A percentile compares a stretch with the other conserved stretches of the same genome.
These are phyloP conservation scores for Syngnathus scovelli DNA, from an alignment of 2,113 vertebrate genomes.

Conservation along the genomic window DNA sequence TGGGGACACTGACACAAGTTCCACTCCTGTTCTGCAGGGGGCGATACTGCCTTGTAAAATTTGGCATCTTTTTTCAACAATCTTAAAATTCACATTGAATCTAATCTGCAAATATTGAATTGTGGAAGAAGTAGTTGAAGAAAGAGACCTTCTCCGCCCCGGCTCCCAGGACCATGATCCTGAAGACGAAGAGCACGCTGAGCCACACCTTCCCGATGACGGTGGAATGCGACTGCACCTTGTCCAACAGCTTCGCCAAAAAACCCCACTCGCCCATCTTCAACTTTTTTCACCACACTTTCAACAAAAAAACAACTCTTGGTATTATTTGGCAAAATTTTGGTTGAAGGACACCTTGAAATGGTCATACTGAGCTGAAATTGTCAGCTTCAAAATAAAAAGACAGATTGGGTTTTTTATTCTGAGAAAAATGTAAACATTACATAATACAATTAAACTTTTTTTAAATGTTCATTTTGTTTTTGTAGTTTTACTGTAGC, in stretches of 20 bases:
- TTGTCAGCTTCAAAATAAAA: too few relatives aligned
- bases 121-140: background rate
- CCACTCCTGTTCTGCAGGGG: background rate
- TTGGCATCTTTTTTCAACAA: too few relatives aligned
- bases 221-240: slow-evolving; percentile 87
- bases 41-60: too few relatives aligned
- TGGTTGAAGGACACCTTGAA: too few relatives aligned
- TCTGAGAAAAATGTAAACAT: too few relatives aligned
- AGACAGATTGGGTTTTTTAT: too few relatives aligned
- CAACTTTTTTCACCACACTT: background rate
- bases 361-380: too few relatives aligned
- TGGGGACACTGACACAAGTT: background rate
- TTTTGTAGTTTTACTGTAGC: too few relatives aligned
- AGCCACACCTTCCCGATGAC: slow-evolving; percentile 91
- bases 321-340: background rate
- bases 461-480: too few relatives aligned
- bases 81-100: too few relatives aligned
- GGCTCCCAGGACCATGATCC: slow-evolving; percentile 89
- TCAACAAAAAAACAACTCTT: slow-evolving; percentile 9
- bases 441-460: too few relatives aligned
- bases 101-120: too few relatives aligned
- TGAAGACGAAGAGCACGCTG: slow-evolving; percentile 91
- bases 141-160: slow-evolving; percentile 67
- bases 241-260: slow-evolving; percentile 81
- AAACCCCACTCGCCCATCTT: slow-evolving; percentile 75